Percentiles rank a stretch among this genome's conserved stretches.
Evolutionary conservation across 2,888 invertebrate species (phyloP).

Genomic region (Apamea crenata): DNA sequence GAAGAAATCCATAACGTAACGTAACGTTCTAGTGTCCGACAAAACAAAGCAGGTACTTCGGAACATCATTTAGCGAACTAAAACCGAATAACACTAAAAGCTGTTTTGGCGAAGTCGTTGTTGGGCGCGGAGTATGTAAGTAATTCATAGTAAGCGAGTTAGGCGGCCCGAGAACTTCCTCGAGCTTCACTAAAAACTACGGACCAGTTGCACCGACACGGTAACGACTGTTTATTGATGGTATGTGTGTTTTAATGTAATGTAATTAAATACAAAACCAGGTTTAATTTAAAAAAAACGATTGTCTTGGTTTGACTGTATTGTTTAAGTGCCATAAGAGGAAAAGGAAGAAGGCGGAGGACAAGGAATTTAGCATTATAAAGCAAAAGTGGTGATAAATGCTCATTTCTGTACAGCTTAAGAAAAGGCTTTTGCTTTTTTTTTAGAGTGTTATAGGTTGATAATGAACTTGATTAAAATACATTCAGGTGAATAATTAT

Average conservation of each 20-base stretch:
- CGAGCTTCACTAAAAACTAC: constrained; percentile 61
- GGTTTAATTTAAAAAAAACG: neutral
- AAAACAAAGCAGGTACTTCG: constrained; percentile 54
- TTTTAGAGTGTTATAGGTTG: neutral
- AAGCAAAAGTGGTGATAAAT: neutral
- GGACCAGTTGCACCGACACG: constrained; percentile 11
- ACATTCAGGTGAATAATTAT: neutral
- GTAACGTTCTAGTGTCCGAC: neutral
- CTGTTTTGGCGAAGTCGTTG: constrained; percentile 66
- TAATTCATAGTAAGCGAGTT: constrained; percentile 67
- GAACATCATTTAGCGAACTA: constrained; percentile 54
- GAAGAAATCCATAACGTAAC: neutral
- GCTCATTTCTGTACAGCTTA: neutral
- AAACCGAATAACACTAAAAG: constrained; percentile 72
- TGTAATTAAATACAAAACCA: neutral
- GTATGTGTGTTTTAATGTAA: neutral
- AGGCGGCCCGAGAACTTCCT: constrained; percentile 48
- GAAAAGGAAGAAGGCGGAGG: neutral
- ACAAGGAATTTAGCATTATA: no score
- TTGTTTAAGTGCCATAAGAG: neutral
- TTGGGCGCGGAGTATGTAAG: constrained; percentile 62
- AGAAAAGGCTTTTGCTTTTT: neutral
- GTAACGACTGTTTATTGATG: constrained; percentile 8
- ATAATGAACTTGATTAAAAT: neutral
- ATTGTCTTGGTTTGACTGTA: neutral